Evolutionary conservation across 2,113 vertebrate genomes (phyloP).

Genomic region (Poeciliopsis turrubarensis): DNA sequence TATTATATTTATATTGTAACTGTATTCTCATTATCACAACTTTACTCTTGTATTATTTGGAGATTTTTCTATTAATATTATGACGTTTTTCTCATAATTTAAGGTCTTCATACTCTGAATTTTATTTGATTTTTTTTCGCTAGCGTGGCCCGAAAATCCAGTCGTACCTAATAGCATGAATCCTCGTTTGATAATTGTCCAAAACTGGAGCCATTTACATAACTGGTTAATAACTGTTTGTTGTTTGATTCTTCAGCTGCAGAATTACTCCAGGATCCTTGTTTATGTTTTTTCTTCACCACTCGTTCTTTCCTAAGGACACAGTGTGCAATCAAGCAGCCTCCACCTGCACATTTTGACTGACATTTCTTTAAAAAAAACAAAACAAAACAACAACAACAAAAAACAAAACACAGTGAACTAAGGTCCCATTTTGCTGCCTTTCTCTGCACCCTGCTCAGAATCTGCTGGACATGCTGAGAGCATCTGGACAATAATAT

Average conservation of each 20-base stretch:
- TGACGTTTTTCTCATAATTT: too few relatives aligned
- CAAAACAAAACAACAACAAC: neutral
- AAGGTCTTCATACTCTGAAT: too few relatives aligned
- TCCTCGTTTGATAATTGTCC: neutral
- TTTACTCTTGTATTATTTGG: too few relatives aligned
- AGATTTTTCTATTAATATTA: too few relatives aligned
- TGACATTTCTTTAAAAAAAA: conserved; percentile 56
- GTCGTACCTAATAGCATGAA: too few relatives aligned
- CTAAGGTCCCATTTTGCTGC: conserved; percentile 40
- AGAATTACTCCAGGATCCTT: neutral
- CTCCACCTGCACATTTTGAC: conserved; percentile 43
- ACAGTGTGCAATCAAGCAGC: conserved; percentile 6
- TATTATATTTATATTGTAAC: too few relatives aligned
- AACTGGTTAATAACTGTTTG: neutral
- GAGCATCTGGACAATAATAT: conserved; percentile 55
- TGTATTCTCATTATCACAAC: too few relatives aligned
- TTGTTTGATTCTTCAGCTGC: too few relatives aligned
- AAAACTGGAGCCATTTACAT: neutral
- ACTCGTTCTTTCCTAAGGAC: neutral
- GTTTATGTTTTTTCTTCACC: neutral
- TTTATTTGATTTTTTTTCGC: too few relatives aligned
- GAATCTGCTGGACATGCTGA: conserved; percentile 31
- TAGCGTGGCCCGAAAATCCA: too few relatives aligned
- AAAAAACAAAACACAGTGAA: conserved; percentile 36
- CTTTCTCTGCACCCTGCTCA: conserved; percentile 20